A percentile compares a stretch with the other conserved stretches of the same genome.
phyloP scores from a whole-genome alignment of 2,113 vertebrate genomes.

The Cololabis saira region DNA sequence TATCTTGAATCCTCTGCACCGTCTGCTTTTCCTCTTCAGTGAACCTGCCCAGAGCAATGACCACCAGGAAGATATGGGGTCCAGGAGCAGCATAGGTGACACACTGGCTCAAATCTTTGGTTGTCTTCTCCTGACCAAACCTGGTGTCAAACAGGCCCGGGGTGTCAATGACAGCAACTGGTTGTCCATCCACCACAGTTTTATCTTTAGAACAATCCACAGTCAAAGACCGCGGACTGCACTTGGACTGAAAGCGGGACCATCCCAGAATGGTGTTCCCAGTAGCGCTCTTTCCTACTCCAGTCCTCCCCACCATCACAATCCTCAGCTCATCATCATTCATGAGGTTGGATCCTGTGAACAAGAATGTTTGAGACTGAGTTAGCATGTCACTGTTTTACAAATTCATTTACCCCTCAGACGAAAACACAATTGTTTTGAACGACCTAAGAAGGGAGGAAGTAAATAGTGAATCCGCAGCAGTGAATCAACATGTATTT shows the following conservation, averaged over 20 bases:
- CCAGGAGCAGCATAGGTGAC: neutral
- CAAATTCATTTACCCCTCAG: too few relatives aligned
- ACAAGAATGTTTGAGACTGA: neutral
- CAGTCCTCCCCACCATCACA: slow-evolving; percentile 8
- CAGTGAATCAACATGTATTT: too few relatives aligned
- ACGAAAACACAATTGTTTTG: too few relatives aligned
- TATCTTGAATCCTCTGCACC: slow-evolving; percentile 6
- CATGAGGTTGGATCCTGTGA: neutral
- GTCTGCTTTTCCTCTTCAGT: slow-evolving; percentile 8
- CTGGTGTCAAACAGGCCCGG: slow-evolving; percentile 6
- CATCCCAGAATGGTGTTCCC: slow-evolving; percentile 4
- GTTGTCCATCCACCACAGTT: neutral
- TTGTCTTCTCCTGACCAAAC: neutral
- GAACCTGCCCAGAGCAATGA: slow-evolving; percentile 6
- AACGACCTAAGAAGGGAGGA: too few relatives aligned
- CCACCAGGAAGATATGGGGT: slow-evolving; percentile 16
- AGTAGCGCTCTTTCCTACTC: slow-evolving; percentile 1
- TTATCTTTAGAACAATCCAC: neutral
- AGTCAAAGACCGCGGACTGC: neutral
- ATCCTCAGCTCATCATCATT: slow-evolving; percentile 3
- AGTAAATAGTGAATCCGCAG: too few relatives aligned
- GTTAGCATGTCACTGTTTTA: too few relatives aligned
- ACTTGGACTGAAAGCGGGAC: neutral
- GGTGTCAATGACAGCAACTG: slow-evolving; percentile 1
- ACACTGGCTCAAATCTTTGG: neutral